These are phyloP conservation scores for Cyclina sinensis DNA, from an alignment of 1,140 invertebrate genomes.

Conservation along the genomic window DNA sequence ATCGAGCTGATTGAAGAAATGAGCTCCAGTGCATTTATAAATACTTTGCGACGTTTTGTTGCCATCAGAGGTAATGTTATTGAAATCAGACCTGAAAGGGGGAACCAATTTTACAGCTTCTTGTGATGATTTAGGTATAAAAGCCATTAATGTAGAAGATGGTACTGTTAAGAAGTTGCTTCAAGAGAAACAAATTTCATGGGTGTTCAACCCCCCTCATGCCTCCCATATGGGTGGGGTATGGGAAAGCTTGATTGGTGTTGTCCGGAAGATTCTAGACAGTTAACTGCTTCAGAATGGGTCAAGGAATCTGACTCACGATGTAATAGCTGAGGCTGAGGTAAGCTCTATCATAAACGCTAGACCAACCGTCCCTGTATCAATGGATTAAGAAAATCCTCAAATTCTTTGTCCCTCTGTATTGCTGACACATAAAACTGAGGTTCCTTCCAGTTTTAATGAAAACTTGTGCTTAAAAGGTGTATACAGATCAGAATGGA, in stretches of 20 bases:
- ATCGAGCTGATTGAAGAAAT: constrained; percentile 70
- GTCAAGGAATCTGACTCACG: constrained; percentile 65
- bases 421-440: constrained; percentile 53
- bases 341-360: constrained; percentile 66
- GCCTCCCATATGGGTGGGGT: constrained; percentile 59
- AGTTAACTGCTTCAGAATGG: constrained; percentile 46
- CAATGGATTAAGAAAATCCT: constrained; percentile 53
- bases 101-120: constrained; percentile 69
- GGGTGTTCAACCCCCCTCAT: constrained; percentile 67
- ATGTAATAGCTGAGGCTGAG: constrained; percentile 67
- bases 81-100: constrained; percentile 40
- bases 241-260: constrained; percentile 72
- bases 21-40: constrained; percentile 63
- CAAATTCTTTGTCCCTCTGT: constrained; percentile 55
- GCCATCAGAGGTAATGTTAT: constrained; percentile 23
- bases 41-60: constrained; percentile 49
- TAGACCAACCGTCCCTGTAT: constrained; percentile 59
- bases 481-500: constrained; percentile 55
- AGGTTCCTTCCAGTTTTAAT: not conserved
- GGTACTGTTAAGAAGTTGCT: constrained; percentile 24
- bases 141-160: constrained; percentile 43
- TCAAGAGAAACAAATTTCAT: not conserved
- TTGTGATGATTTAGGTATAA: not conserved
- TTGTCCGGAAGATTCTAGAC: constrained; percentile 60
- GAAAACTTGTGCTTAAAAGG: constrained; percentile 22